Percentiles rank a stretch among this genome's conserved stretches.
Conservation (phyloP, 2,797 vertebrate species). For the Esox masquinongy region DNA sequence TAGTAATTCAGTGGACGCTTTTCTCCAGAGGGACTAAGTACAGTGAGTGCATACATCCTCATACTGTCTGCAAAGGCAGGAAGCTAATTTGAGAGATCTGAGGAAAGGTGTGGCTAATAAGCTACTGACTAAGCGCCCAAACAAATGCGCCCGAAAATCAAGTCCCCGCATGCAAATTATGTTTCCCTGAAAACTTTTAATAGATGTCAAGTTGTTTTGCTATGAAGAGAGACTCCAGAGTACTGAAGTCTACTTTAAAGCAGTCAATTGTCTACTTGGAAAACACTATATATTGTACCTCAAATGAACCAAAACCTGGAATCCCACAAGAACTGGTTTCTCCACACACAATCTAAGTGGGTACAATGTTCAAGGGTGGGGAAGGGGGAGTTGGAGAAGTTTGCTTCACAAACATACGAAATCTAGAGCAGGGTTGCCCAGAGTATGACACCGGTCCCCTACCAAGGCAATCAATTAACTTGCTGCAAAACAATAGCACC, state of each 20-base stretch:
- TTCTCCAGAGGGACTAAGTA: too few species aligned
- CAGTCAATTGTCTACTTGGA: constrained; percentile 22
- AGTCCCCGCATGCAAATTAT: background rate
- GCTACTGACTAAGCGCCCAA: background rate
- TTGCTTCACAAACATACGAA: too few species aligned
- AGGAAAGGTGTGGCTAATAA: constrained; percentile 5
- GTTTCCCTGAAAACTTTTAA: constrained; percentile 37
- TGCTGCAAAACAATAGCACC: too few species aligned
- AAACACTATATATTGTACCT: constrained; percentile 2
- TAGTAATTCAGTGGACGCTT: too few species aligned
- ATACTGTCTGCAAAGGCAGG: constrained; percentile 28
- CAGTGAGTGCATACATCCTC: constrained; percentile 23
- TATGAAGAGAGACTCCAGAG: constrained; percentile 6
- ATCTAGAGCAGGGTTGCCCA: too few species aligned
- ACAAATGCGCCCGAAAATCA: background rate
- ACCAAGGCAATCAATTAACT: too few species aligned
- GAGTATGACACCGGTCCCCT: too few species aligned
- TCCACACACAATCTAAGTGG: background rate
- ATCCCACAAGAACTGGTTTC: constrained; percentile 5
- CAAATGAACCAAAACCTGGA: constrained; percentile 20
- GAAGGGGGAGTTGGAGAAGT: too few species aligned
- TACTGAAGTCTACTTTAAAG: constrained; percentile 9
- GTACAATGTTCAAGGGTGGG: too few species aligned
- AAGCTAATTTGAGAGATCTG: constrained; percentile 2
- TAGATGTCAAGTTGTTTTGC: constrained; percentile 21